These are phyloP conservation scores for Notocelia uddmanniana DNA, from an alignment of 2,888 invertebrate species.

Conservation along the genomic window DNA sequence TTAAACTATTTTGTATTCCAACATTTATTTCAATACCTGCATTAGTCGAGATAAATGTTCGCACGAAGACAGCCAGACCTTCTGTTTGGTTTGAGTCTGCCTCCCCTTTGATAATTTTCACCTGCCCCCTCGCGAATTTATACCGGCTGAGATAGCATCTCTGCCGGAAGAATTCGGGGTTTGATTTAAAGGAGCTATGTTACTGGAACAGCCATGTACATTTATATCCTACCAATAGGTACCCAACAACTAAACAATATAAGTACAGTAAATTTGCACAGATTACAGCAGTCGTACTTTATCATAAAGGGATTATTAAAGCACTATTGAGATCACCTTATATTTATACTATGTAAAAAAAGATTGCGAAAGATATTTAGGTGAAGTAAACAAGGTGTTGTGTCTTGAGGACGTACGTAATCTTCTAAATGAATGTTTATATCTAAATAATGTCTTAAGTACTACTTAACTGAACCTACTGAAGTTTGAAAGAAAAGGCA, in stretches of 20 bases:
- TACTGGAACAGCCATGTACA: constrained; percentile 26
- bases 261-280: not conserved
- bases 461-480: no score
- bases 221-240: not conserved
- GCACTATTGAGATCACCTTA: no score
- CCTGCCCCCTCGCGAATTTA: constrained; percentile 79
- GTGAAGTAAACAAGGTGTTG: no score
- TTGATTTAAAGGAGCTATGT: constrained; percentile 55
- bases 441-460: no score
- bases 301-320: no score
- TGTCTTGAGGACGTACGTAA: no score
- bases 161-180: constrained; percentile 73
- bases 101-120: constrained; percentile 83
- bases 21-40: constrained; percentile 37
- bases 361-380: not conserved
- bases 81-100: constrained; percentile 81
- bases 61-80: constrained; percentile 48
- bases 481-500: no score
- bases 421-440: no score
- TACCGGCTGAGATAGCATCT: constrained; percentile 77
- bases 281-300: no score
- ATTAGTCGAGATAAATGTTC: constrained; percentile 40
- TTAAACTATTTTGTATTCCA: not conserved
- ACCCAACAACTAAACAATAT: no score
- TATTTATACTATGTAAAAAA: not conserved